A percentile compares a stretch with the other conserved stretches of the same genome.
Conservation (phyloP, 2,888 invertebrate species). For the Brachyptera risi region DNA sequence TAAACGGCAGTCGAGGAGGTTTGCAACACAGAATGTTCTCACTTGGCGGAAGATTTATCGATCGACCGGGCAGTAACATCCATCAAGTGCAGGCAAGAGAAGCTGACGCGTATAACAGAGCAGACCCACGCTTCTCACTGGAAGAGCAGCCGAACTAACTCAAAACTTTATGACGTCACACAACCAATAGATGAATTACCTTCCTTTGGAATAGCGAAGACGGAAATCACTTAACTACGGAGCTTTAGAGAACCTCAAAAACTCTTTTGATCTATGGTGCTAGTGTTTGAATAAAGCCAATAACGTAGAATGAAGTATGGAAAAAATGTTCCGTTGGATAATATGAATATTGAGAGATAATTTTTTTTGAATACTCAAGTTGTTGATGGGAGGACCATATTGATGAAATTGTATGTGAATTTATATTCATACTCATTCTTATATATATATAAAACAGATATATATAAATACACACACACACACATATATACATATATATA, state of each 20-base stretch:
- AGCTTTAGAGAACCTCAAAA: not conserved
- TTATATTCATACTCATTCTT: too few species aligned
- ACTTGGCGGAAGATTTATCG: constrained; percentile 24
- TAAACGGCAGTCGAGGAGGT: too few species aligned
- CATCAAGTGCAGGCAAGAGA: constrained; percentile 26
- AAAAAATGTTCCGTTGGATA: too few species aligned
- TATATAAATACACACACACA: too few species aligned
- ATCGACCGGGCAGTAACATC: constrained; percentile 16
- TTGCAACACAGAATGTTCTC: too few species aligned
- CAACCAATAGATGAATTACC: not conserved
- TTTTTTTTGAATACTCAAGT: too few species aligned
- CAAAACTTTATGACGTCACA: not conserved
- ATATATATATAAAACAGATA: too few species aligned
- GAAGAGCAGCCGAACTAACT: not conserved
- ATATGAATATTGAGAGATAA: too few species aligned
- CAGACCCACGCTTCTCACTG: not conserved
- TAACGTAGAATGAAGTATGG: too few species aligned
- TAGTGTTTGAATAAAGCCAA: not conserved
- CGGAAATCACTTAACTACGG: constrained; percentile 4
- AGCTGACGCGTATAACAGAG: constrained; percentile 20
- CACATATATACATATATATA: too few species aligned
- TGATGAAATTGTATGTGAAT: too few species aligned
- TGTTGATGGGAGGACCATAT: too few species aligned
- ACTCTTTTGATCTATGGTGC: constrained; percentile 1
- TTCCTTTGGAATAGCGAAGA: not conserved